These are phyloP conservation scores for Drosophila grimshawi DNA, from an alignment of 1,140 invertebrate genomes.

Conservation along the genomic window DNA sequence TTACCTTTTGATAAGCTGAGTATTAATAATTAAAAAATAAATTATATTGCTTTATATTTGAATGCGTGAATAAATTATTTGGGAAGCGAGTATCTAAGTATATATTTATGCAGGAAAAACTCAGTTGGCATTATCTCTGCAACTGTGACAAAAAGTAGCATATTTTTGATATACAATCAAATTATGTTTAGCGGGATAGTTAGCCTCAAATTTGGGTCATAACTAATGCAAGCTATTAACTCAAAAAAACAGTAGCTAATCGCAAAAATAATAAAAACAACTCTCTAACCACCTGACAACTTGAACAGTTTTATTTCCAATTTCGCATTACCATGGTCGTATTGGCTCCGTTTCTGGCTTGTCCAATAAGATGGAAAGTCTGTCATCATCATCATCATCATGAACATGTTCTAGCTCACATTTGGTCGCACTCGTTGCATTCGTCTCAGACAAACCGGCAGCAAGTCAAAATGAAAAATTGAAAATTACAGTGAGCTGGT, in stretches of 20 bases:
- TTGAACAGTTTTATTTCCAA: slow-evolving; percentile 31
- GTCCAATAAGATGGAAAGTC: slow-evolving; percentile 39
- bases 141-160: too few species aligned
- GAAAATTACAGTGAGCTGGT: slow-evolving; percentile 62
- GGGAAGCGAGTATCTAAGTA: too few species aligned
- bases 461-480: slow-evolving; percentile 64
- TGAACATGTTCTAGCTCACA: slow-evolving; percentile 30
- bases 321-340: slow-evolving; percentile 28
- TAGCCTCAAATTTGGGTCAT: too few species aligned
- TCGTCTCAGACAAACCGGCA: slow-evolving; percentile 25
- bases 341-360: slow-evolving; percentile 31
- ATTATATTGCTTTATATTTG: too few species aligned
- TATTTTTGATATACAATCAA: too few species aligned
- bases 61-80: too few species aligned
- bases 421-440: neutral
- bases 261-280: slow-evolving; percentile 23
- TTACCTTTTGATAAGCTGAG: too few species aligned
- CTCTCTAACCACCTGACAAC: slow-evolving; percentile 52
- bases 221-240: slow-evolving; percentile 3
- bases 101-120: too few species aligned
- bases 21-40: too few species aligned
- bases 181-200: too few species aligned
- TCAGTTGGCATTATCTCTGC: too few species aligned
- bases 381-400: neutral
- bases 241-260: slow-evolving; percentile 21